Percentiles rank a stretch among this genome's conserved stretches.
These are phyloP conservation scores for Coreoperca whiteheadi DNA, from an alignment of 2,113 vertebrate genomes.

Conservation along the genomic window DNA sequence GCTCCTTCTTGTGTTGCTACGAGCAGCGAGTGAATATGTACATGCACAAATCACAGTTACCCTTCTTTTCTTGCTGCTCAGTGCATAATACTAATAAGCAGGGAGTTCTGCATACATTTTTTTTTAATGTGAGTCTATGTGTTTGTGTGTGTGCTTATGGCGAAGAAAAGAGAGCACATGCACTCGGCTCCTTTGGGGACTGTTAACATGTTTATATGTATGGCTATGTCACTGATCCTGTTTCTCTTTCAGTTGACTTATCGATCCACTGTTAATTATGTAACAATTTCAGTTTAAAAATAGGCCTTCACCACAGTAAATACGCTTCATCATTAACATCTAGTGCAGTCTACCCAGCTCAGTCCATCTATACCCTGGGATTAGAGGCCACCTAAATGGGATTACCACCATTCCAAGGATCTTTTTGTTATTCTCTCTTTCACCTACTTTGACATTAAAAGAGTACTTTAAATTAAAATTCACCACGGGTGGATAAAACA, in stretches of 20 bases:
- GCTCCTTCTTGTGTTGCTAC: constrained; percentile 14
- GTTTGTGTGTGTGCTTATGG: constrained; percentile 8
- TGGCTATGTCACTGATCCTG: constrained; percentile 30
- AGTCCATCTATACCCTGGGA: constrained; percentile 34
- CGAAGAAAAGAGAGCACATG: constrained; percentile 27
- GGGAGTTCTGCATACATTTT: constrained; percentile 6
- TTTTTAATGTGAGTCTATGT: constrained; percentile 2
- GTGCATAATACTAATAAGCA: constrained; percentile 6
- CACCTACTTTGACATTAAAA: constrained; percentile 41
- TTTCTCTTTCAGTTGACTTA: constrained; percentile 73
- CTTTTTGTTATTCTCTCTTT: constrained; percentile 39
- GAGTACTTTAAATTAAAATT: constrained; percentile 37
- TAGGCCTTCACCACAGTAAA: constrained; percentile 39
- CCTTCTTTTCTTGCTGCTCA: constrained; percentile 25
- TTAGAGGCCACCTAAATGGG: constrained; percentile 60
- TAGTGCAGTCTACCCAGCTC: constrained; percentile 18
- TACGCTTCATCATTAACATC: constrained; percentile 49
- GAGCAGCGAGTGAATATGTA: constrained; percentile 38
- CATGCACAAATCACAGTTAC: constrained; percentile 12
- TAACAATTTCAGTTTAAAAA: constrained; percentile 74
- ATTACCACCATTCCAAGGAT: constrained; percentile 56
- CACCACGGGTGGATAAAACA: background rate
- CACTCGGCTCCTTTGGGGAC: constrained; percentile 35
- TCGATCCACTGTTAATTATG: constrained; percentile 77
- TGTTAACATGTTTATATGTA: constrained; percentile 62